Base-by-base conservation (phyloP, 1,140 invertebrate genomes). In the Planococcus citri region DNA sequence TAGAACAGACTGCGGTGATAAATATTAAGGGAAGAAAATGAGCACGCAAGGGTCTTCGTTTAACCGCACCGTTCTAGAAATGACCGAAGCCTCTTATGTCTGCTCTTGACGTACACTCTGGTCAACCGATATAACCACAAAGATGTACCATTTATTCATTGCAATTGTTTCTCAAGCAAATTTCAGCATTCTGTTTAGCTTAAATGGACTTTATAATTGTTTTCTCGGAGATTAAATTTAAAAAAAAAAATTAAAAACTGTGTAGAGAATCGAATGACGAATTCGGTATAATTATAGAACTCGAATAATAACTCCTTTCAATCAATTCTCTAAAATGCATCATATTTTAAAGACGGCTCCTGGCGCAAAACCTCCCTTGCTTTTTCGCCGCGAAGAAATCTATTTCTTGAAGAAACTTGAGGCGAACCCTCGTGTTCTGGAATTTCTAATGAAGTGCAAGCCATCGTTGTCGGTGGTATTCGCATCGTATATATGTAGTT, bases 11-110 rank as follows among this genome's bases (percentile, higher is more conserved):
- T 51, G n/a, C 17, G 41, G 10, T 51, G 3, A 51, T 51, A 51
- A 51, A 51, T 51, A 20, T 20, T 51, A 51, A 51, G 41, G 41
- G 41, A 51, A 51, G 41, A 51, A 51, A 51, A 20, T 51, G n/a
- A 51, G 12, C 41, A 20, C 12, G n/a, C n/a, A n/a, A 51, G 41
- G 41, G 41, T 51, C 41, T 51, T 51, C n/a, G 41, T 33, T 20
- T 51, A 51, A 51, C 41, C 41, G 41, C 41, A 20, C n/a, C n/a
- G 17, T 51, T 51, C n/a, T 20, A 51, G n/a, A 20, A 51, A 51
- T 51, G 41, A 51, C 41, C 41, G n/a, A 20, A 51, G 41, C 41
- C 41, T 51, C 41, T 51, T 51, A 51, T n/a, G 41, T 51, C 41
- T 51, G 41, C 41, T 9, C 12, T 51, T 51, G 41, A 51, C 41